Base-by-base conservation (phyloP, 2,797 vertebrate species). In the Acrocephalus scirpaceus region DNA sequence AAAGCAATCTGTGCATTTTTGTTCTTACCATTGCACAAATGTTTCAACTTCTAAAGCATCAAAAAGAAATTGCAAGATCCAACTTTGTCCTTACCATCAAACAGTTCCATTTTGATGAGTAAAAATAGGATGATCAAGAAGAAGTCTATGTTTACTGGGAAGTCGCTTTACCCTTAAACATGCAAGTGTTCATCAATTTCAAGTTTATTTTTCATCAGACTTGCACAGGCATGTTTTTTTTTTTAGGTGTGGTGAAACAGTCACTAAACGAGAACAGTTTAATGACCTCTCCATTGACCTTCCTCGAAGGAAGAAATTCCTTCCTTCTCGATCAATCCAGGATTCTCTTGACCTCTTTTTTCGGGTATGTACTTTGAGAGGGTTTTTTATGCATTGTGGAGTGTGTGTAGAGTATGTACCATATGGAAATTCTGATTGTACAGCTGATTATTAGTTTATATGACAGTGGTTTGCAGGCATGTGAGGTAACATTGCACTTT, bases 341-440 rank as follows among this genome's bases (percentile, higher is more conserved):
- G 99, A 99, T 97, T 99, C 99, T 32, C 98, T 99, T 78, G 99
- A 99, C 95, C 99, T 99, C 91, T 99, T 99, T 96, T 99, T 99
- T 90, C 98, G 99, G 98, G 99, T 99, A 92, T 53, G 82, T 95
- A 62, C 54, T 77, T 93, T 10, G 17, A 32, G 26, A 16, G 12
- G 1, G 1, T 5, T 4, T 53, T 71, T 42, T 34, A 23, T 79
- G 74, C 12, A 1, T 20, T 54, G 15, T 26, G 14, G 13, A 38
- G 16, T 34, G 21, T 57, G 7, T 82, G 44, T 34, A 38, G 47
- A 9, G 82, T 85, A n/a, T 32, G 12, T 62, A 15, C 29, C 13
- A 2, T 19, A 9, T 23, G 36, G 67, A 82, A 78, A 44, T 78
- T 53, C n/a, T 54, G 17, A 10, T 74, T 54, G 5, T 53, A 7